phyloP scores from a whole-genome alignment of 2,113 vertebrate species.

The Ophiodon elongatus region DNA sequence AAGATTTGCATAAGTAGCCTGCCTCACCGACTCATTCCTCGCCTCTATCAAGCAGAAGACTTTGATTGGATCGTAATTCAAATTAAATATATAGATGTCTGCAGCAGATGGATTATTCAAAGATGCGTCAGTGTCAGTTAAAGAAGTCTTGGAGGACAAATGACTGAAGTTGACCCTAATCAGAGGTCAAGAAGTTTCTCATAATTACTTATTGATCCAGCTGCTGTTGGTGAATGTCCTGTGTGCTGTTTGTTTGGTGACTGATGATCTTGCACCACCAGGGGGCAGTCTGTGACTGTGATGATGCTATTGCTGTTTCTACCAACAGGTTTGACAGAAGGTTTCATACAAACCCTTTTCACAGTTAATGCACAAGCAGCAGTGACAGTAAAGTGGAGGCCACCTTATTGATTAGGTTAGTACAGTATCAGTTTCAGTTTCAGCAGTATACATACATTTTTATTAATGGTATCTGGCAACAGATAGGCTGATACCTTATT shows the following conservation, averaged over 20 bases:
- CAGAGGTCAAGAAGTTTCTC: neutral
- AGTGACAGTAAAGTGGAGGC: neutral
- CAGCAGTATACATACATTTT: neutral
- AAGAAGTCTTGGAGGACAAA: neutral
- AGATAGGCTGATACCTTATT: neutral
- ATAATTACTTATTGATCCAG: slow-evolving; percentile 15
- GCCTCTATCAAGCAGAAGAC: neutral
- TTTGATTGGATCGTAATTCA: neutral
- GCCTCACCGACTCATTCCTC: neutral
- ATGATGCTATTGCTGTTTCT: neutral
- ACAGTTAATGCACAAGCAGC: neutral
- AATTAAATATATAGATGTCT: neutral
- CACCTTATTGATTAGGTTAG: neutral
- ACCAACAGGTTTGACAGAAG: neutral
- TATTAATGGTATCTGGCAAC: neutral
- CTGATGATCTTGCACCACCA: slow-evolving; percentile 11
- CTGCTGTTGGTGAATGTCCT: neutral
- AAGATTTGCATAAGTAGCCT: neutral
- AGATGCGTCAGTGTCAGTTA: neutral
- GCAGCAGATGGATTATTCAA: neutral
- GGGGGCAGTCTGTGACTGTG: slow-evolving; percentile 23
- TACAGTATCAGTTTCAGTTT: neutral
- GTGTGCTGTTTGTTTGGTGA: neutral
- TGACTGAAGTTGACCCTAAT: neutral
- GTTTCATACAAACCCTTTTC: neutral